Conservation (phyloP, 2,888 invertebrate species). For the Gryllus longicercus region DNA sequence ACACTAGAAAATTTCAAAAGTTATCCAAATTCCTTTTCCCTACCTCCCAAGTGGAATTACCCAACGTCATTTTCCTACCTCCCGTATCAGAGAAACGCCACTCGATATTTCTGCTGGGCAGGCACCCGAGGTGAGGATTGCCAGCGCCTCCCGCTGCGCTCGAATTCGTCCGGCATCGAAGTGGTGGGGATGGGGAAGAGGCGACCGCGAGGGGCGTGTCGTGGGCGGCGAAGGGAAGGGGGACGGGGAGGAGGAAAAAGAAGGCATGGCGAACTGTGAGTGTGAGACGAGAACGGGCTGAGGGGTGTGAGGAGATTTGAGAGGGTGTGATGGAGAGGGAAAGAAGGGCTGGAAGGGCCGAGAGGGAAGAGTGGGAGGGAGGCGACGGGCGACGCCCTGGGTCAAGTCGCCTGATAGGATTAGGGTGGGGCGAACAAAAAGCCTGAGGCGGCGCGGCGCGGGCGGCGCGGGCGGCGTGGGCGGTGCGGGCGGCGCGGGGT, state of each 20-base stretch:
- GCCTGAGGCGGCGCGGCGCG: background rate
- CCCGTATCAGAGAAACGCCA: too few species aligned
- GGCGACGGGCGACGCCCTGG: background rate
- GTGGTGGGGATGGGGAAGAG: too few species aligned
- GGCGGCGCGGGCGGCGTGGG: background rate
- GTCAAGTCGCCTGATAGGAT: conserved; percentile 10
- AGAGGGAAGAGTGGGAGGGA: background rate
- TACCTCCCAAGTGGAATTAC: too few species aligned
- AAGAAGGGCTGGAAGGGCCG: background rate
- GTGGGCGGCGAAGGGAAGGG: background rate
- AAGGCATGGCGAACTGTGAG: background rate
- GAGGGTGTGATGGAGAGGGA: background rate
- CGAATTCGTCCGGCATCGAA: too few species aligned
- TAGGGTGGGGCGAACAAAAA: background rate
- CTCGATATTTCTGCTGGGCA: too few species aligned
- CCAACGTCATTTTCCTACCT: too few species aligned
- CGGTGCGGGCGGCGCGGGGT: background rate
- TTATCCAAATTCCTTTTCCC: too few species aligned
- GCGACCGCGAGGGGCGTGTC: background rate
- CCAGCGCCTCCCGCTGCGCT: too few species aligned
- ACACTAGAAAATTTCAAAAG: too few species aligned
- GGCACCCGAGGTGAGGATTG: too few species aligned
- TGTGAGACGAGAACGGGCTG: background rate
- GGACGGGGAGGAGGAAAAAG: background rate
- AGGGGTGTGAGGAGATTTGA: background rate